Conservation (phyloP, 53 echinoderm and acorn worm genomes). For the Apostichopus leukothele region DNA sequence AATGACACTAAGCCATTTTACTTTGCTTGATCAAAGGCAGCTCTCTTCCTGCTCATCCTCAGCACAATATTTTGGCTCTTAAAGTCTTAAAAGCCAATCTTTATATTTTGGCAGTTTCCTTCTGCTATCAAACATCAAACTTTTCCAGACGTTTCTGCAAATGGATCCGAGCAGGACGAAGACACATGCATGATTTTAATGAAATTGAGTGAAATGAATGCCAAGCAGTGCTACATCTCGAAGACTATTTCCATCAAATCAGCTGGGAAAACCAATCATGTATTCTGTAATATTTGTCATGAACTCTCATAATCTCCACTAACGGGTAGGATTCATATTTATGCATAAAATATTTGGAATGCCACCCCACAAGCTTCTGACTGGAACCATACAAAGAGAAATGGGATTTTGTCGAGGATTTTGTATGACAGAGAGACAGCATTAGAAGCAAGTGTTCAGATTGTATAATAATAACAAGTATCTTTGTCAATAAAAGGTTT, state of each 20-base stretch:
- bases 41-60: background rate
- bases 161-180: background rate
- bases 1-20: no score
- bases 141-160: constrained; percentile 7
- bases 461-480: no score
- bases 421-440: no score
- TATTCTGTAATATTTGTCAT: constrained; percentile 13
- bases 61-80: background rate
- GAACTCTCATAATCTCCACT: constrained; percentile 19
- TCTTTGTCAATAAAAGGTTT: background rate
- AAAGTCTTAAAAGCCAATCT: background rate
- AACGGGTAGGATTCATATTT: constrained; percentile 19
- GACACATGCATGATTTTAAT: constrained; percentile 8
- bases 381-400: constrained; percentile 13
- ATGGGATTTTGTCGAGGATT: background rate
- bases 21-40: no score
- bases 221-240: background rate
- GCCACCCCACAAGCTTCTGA: constrained; percentile 1
- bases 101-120: background rate
- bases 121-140: constrained; percentile 2
- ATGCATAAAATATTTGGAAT: constrained; percentile 25
- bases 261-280: constrained; percentile 29
- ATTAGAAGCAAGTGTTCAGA: no score
- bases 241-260: constrained; percentile 19
- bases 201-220: constrained; percentile 18